Evolutionary conservation across 2,888 invertebrate genomes (phyloP), one percentile per base, ranked within the genome.

Genomic region (Dryococelus australis): DNA sequence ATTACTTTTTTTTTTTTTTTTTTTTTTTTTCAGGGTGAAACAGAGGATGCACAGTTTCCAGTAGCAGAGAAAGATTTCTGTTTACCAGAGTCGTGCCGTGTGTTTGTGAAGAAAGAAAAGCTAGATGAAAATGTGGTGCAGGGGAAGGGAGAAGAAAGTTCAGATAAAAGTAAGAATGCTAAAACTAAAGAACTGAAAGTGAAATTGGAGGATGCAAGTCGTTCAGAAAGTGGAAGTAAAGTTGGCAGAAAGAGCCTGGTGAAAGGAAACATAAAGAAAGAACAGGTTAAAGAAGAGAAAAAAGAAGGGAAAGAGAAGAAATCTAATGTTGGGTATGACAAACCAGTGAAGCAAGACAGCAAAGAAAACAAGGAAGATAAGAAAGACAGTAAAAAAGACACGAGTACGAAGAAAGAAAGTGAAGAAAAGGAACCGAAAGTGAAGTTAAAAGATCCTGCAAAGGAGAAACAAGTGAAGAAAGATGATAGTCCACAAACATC

Each of bases 41-140:
- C 94, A 43, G 95, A 95, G 90, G 94, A 94, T 51, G 92, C 95
- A 89, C 95, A 95, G 0, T 95, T 95, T 91, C 95, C 95, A 0
- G 94, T 94, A 90, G 93, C 94, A 26, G 94, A 94, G 90, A 91
- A 92, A 10, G 93, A 94, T 0, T 95, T 95, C 89, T 92, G 91
- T 89, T 91, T 95, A 65, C 94, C 95, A 0, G 94, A 95, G 86
- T 93, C 90, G 88, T 95, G 95, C 87, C 95, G 94, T 91, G 93
- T 93, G 5, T 91, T 92, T 27, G 90, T 94, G 27, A 93, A 94
- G 88, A 94, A 94, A 90, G 93, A 93, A 87, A 94, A 94, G 85
- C 47, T 85, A 89, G 94, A 87, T 24, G 65, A 20, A 24, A 24
- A n/a, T 65, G 20, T 20, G n/a, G 65, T 8, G 0, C 65, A 65